Evolutionary conservation across 2,113 vertebrate species (phyloP).

Genomic region (Galemys pyrenaicus): DNA sequence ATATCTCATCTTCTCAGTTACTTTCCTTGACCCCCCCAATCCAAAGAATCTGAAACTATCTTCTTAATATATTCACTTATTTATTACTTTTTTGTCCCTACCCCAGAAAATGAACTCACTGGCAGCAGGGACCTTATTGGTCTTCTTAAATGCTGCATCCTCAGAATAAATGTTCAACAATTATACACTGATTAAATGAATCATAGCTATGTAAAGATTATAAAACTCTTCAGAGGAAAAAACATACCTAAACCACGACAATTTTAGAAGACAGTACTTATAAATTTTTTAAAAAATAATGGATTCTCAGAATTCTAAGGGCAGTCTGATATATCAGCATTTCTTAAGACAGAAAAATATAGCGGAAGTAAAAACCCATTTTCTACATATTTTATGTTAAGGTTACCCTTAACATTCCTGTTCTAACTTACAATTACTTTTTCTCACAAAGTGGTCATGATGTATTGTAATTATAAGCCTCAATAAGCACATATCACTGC

Average conservation of each 20-base stretch:
- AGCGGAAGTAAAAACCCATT: constrained; percentile 19
- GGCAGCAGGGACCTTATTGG: background rate
- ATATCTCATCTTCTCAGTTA: background rate
- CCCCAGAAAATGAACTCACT: constrained; percentile 7
- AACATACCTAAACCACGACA: background rate
- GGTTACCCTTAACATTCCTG: constrained; percentile 45
- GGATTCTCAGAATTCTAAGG: constrained; percentile 43
- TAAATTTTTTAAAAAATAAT: constrained; percentile 42
- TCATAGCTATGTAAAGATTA: background rate
- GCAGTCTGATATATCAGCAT: constrained; percentile 29
- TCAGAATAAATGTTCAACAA: constrained; percentile 43
- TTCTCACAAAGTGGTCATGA: constrained; percentile 34
- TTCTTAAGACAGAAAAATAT: constrained; percentile 43
- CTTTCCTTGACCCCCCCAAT: background rate
- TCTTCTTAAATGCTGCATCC: background rate
- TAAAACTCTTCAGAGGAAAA: constrained; percentile 17
- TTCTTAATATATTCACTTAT: background rate
- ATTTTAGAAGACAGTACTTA: constrained; percentile 36
- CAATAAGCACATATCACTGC: constrained; percentile 1
- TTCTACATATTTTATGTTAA: background rate
- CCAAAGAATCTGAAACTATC: background rate
- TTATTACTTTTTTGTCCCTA: background rate
- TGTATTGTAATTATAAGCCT: constrained; percentile 60
- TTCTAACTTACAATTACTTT: constrained; percentile 59
- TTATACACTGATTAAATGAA: background rate